Evolutionary conservation across 2,113 vertebrate species (phyloP).

Genomic region (Hemicordylus capensis): DNA sequence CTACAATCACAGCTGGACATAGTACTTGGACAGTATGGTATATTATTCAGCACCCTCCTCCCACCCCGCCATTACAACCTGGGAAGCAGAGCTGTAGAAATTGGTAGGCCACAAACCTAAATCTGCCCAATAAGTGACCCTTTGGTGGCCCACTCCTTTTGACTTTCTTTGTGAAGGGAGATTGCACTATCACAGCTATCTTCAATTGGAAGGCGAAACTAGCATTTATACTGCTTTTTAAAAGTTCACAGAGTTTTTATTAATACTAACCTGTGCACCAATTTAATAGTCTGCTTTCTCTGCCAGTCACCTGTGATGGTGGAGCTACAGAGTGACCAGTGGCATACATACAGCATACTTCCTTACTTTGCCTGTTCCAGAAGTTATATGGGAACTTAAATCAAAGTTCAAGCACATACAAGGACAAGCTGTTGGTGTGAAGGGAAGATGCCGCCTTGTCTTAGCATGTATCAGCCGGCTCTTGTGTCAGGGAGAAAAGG

Average conservation of each 20-base stretch:
- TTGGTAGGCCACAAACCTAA: no score
- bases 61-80: no score
- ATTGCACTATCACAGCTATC: no score
- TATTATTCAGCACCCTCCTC: no score
- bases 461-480: neutral
- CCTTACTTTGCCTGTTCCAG: neutral
- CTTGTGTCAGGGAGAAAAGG: neutral
- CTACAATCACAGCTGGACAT: neutral
- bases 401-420: no score
- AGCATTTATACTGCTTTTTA: neutral
- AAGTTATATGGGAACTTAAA: neutral
- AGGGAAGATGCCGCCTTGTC: neutral
- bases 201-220: neutral
- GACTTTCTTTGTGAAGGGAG: no score
- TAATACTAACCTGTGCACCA: neutral
- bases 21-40: neutral
- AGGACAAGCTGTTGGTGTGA: neutral
- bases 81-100: no score
- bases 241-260: neutral
- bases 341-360: neutral
- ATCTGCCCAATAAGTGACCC: no score
- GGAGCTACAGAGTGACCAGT: neutral
- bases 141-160: no score
- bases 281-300: neutral
- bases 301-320: neutral